Conservation (phyloP, 2,888 invertebrate species). For the Hofmannophila pseudospretella region DNA sequence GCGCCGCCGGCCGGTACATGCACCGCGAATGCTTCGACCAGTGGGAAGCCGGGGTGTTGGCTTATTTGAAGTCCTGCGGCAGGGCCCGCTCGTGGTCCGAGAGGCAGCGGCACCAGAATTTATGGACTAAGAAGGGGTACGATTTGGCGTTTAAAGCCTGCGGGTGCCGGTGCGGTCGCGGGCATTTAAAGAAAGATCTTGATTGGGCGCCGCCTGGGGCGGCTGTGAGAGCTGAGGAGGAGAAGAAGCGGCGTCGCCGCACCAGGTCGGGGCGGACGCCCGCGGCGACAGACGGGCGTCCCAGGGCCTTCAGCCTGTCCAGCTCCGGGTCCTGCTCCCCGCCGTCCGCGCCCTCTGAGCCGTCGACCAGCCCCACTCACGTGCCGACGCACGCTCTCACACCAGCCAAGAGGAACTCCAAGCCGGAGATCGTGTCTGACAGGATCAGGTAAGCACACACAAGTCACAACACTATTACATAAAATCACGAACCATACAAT, state of each 20-base stretch:
- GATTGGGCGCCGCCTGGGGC: conserved; percentile 91
- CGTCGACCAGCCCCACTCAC: conserved; percentile 85
- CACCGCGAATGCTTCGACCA: conserved; percentile 96
- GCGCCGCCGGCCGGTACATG: conserved; percentile 93
- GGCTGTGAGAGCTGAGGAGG: conserved; percentile 69
- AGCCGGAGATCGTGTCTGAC: conserved; percentile 87
- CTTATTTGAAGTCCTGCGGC: conserved; percentile 93
- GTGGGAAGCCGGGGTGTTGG: conserved; percentile 94
- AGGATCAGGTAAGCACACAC: conserved; percentile 83
- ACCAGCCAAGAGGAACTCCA: conserved; percentile 83
- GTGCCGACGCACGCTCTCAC: conserved; percentile 68
- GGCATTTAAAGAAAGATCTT: conserved; percentile 95
- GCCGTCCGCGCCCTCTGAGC: conserved; percentile 87
- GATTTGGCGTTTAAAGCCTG: conserved; percentile 97
- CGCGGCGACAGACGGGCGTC: conserved; percentile 68
- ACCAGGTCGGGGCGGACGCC: conserved; percentile 56
- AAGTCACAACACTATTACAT: not conserved
- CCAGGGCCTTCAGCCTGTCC: conserved; percentile 86
- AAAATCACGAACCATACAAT: not conserved
- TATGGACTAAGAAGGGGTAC: conserved; percentile 99
- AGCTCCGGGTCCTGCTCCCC: conserved; percentile 90
- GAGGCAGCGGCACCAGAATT: conserved; percentile 93
- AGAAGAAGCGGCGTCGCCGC: conserved; percentile 65
- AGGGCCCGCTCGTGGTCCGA: conserved; percentile 97
- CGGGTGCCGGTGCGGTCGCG: conserved; percentile 94